These are phyloP conservation scores for Gobio gobio DNA, from an alignment of 2,113 vertebrate species.

Conservation along the genomic window DNA sequence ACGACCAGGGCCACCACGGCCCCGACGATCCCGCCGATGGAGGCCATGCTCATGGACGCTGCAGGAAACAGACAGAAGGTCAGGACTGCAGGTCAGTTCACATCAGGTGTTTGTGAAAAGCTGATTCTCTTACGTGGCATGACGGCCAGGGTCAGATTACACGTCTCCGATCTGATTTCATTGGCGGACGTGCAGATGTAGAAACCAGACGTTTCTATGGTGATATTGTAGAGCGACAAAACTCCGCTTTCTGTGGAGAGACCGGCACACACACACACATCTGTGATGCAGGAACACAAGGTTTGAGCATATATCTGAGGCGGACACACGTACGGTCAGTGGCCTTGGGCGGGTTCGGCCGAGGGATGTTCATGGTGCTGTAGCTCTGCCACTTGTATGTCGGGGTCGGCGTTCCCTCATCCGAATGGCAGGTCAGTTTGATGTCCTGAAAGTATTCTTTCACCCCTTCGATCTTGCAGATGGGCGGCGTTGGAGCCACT, in stretches of 20 bases:
- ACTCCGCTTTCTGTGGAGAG: constrained; percentile 66
- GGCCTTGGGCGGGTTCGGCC: constrained; percentile 2
- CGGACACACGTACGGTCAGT: constrained; percentile 64
- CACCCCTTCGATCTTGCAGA: constrained; percentile 78
- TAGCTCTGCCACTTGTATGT: constrained; percentile 81
- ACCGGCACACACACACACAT: constrained; percentile 11
- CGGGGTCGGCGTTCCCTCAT: constrained; percentile 84
- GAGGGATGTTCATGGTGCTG: constrained; percentile 59
- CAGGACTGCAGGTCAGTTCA: too few species aligned
- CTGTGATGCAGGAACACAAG: not conserved
- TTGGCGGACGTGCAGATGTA: constrained; percentile 85
- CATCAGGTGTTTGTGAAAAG: not conserved
- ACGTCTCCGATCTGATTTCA: constrained; percentile 64
- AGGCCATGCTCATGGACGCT: constrained; percentile 67
- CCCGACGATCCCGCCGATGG: constrained; percentile 66
- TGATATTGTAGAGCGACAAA: constrained; percentile 83
- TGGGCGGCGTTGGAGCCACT: constrained; percentile 87
- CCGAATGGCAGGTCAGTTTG: constrained; percentile 83
- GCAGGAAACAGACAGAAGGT: too few species aligned
- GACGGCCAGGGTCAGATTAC: constrained; percentile 84
- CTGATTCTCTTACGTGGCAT: constrained; percentile 76
- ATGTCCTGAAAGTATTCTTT: constrained; percentile 80
- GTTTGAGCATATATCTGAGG: not conserved
- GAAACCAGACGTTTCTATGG: constrained; percentile 80
- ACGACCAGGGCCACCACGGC: constrained; percentile 26